Evolutionary conservation across 1,140 invertebrate genomes (phyloP), one percentile per base, ranked within the genome.

Genomic region (Spodoptera litura): DNA sequence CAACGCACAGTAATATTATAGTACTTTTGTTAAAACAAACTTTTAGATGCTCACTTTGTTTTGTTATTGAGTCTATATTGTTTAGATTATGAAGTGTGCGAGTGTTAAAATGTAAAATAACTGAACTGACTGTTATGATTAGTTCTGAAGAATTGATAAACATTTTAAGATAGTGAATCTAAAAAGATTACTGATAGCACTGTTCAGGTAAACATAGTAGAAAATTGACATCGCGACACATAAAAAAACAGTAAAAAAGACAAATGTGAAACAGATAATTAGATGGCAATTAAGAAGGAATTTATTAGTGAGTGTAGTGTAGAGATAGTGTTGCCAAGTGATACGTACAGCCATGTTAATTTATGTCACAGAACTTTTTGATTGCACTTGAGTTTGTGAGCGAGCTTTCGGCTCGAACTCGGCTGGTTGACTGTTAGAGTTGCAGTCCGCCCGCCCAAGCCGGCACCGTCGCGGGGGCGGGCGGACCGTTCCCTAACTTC

Each of bases 291-390:
- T 55, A 71, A 3, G 4, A 1, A 38, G 25, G 27, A 35, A 15
- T 38, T 5, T 10, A 38, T 71, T 71, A 71, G 44, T 61, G 11
- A 59, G 70, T 74, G 38, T 74, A 61, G 27, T 51, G 55, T 51
- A n/a, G 31, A 55, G 53, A 55, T 52, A 31, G 13, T 52, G 49
- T 38, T 72, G 27, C 55, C 15, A 52, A 27, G 59, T 51, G 49
- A 64, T 84, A 81, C 91, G 89, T 93, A 93, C 92, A 87, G 92
- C 85, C 92, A 93, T 93, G 73, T 89, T 78, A 70, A 15, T 44
- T 11, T 49, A 79, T 79, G 77, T 86, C 78, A 84, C 83, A 55
- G 74, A 88, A 87, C 78, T 84, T 82, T 86, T 82, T 49, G 13
- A 12, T 4, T 66, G 38, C 38, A 49, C n/a, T 49, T 62, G 76